Base-by-base conservation (phyloP, 2,113 vertebrate genomes). In the Lutjanus erythropterus region DNA sequence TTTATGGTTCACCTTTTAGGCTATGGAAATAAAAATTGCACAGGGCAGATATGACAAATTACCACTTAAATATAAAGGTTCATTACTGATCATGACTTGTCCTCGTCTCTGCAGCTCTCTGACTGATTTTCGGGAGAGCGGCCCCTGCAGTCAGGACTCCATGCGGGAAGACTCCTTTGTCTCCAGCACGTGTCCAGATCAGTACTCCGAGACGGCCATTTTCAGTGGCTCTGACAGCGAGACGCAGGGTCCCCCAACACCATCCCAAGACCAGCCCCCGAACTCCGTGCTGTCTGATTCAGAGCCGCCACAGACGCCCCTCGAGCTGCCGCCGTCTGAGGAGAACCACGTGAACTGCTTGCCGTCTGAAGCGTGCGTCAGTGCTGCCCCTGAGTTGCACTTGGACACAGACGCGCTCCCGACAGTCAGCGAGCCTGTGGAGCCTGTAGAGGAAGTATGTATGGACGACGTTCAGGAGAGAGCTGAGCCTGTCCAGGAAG, bases 131-230 rank as follows among this genome's bases (percentile, higher is more conserved):
- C 85, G 75, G 46, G 92, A 88, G 67, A 91, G 80, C 11, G 84
- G 87, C 37, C 84, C 88, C 71, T 93, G 90, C 84, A 95, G 93
- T 64, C 94, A 95, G 71, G 93, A 95, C 82, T 92, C 94, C 19
- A 92, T 84, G 81, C 90, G 85, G 7, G 94, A 95, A 31, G 93
- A 94, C 75, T 92, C 93, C 2, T 88, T 93, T 11, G 80, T 92
- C 21, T 92, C 90, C 53, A 90, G 90, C 83, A 58, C 87, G 0
- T 87, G 88, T 52, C 33, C 85, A 0, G 90, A 94, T 55, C 91
- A 75, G 46, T 75, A 85, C 68, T 90, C 84, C 0, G 94, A 94
- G 41, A 89, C 71, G 5, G 55, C 80, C 10, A 18, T 86, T 19
- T 92, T 88, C 78, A 92, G 90, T 9, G 70, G 90, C 21, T 92